Conservation (phyloP, 2,797 vertebrate species). For the Netta rufina region DNA sequence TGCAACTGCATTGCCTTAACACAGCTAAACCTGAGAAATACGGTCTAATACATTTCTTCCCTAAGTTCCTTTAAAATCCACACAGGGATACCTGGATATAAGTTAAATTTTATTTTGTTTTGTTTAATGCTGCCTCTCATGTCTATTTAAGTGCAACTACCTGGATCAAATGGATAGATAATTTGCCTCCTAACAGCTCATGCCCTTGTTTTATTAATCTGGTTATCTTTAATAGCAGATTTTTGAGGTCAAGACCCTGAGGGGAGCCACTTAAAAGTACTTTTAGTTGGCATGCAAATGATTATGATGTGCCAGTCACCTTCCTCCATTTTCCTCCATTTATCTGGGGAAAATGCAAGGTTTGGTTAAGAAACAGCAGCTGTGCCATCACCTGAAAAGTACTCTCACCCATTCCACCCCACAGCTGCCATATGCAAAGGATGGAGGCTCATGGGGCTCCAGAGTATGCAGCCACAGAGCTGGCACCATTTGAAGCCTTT, state of each 20-base stretch:
- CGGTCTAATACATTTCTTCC: not conserved
- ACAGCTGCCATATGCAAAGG: not conserved
- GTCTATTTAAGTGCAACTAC: constrained; percentile 23
- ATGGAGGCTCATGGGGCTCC: not conserved
- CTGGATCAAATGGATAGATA: constrained; percentile 20
- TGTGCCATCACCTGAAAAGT: not conserved
- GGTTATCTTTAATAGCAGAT: constrained; percentile 21
- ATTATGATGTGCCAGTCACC: not conserved
- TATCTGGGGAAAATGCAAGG: not conserved
- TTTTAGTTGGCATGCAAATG: constrained; percentile 1
- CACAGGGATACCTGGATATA: not conserved
- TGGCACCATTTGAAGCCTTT: not conserved
- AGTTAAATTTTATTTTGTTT: constrained; percentile 21
- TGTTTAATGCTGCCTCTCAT: not conserved
- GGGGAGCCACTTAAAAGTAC: not conserved
- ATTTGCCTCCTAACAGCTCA: constrained; percentile 20
- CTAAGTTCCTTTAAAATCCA: constrained; percentile 16
- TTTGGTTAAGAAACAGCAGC: not conserved
- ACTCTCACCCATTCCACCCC: not conserved
- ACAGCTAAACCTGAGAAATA: not conserved
- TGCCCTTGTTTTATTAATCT: constrained; percentile 24
- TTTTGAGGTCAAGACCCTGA: not conserved
- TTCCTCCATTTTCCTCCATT: not conserved
- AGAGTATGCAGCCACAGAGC: not conserved
- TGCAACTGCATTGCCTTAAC: not conserved